Percentiles rank a stretch among this genome's conserved stretches.
phyloP scores from a whole-genome alignment of 2,113 vertebrate species.

The Halichoeres trimaculatus region DNA sequence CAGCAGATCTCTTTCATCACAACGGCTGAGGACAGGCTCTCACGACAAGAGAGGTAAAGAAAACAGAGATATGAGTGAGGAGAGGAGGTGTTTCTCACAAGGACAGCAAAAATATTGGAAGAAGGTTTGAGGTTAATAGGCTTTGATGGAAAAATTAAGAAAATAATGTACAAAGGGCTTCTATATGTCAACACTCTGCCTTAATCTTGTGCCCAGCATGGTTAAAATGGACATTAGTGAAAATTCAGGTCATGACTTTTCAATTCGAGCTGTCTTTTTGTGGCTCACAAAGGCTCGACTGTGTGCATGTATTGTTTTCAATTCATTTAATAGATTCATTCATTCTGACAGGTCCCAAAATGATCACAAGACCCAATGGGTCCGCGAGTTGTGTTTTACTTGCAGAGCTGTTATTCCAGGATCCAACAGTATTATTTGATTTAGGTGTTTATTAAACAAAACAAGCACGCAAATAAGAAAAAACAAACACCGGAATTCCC shows the following conservation, averaged over 20 bases:
- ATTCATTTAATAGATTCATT: conserved; percentile 20
- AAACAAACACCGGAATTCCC: conserved; percentile 3
- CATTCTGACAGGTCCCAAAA: conserved; percentile 34
- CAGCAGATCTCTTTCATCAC: conserved; percentile 63
- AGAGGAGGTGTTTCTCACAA: conserved; percentile 14
- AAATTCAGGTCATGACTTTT: conserved; percentile 48
- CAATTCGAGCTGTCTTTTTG: conserved; percentile 13
- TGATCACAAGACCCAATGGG: conserved; percentile 16
- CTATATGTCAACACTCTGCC: conserved; percentile 26
- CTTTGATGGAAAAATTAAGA: conserved; percentile 52
- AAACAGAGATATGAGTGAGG: conserved; percentile 37
- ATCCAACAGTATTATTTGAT: conserved; percentile 7
- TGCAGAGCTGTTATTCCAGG: background rate
- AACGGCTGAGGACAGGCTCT: conserved; percentile 31
- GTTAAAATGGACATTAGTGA: conserved; percentile 53
- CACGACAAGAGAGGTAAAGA: conserved; percentile 30
- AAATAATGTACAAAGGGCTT: conserved; percentile 13
- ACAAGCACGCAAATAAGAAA: background rate
- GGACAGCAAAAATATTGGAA: conserved; percentile 20
- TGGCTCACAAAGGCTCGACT: conserved; percentile 18
- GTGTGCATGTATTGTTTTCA: conserved; percentile 24
- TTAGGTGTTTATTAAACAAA: conserved; percentile 1
- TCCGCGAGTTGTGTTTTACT: conserved; percentile 22
- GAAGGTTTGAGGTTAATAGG: conserved; percentile 49
- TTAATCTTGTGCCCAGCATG: conserved; percentile 14